A percentile compares a stretch with the other conserved stretches of the same genome.
phyloP scores from a whole-genome alignment of 2,888 invertebrate genomes.

The Listrodromus nycthemerus region DNA sequence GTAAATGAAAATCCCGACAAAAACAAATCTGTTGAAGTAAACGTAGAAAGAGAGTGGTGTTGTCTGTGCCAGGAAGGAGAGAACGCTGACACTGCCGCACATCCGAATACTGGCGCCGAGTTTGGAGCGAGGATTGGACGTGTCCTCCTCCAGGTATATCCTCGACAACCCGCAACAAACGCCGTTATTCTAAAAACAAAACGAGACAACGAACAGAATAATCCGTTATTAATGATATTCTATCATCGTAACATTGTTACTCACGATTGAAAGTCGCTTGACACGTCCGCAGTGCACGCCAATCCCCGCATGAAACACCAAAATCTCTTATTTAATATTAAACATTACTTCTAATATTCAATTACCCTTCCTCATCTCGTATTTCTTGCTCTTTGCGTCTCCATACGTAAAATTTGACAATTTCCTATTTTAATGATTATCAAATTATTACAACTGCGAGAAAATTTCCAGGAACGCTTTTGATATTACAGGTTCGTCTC shows the following conservation, averaged over 20 bases:
- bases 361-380: background rate
- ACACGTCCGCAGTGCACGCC: constrained; percentile 69
- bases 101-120: constrained; percentile 93
- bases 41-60: constrained; percentile 77
- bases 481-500: constrained; percentile 67
- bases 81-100: constrained; percentile 91
- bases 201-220: background rate
- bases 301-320: constrained; percentile 68
- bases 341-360: background rate
- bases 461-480: constrained; percentile 47
- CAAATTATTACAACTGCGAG: constrained; percentile 8
- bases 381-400: background rate
- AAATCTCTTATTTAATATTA: constrained; percentile 17
- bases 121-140: constrained; percentile 91
- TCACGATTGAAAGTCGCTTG: constrained; percentile 60
- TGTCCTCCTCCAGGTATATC: constrained; percentile 83
- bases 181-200: constrained; percentile 16
- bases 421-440: background rate
- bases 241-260: constrained; percentile 30
- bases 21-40: constrained; percentile 49
- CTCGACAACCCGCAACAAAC: constrained; percentile 44
- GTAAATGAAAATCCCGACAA: constrained; percentile 20
- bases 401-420: background rate
- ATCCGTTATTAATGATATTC: constrained; percentile 23
- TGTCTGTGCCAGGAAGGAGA: constrained; percentile 86